Evolutionary conservation across 2,797 vertebrate genomes (phyloP).

Genomic region (Numenius phaeopus): DNA sequence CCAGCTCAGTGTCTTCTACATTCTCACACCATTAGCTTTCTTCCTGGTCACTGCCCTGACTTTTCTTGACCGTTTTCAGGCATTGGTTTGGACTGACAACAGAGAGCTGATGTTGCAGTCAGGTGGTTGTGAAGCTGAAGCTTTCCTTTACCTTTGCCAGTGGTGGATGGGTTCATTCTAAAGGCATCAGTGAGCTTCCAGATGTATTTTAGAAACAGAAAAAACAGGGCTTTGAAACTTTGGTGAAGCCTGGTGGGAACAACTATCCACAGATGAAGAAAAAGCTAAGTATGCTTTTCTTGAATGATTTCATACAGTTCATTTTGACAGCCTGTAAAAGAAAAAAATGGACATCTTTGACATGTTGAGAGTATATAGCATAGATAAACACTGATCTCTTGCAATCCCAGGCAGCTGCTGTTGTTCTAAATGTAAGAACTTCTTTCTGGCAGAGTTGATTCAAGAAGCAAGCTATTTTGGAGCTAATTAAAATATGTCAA

Average conservation of each 20-base stretch:
- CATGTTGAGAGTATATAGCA: neutral
- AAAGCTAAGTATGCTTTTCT: neutral
- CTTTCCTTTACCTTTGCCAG: neutral
- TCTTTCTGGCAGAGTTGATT: neutral
- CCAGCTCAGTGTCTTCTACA: neutral
- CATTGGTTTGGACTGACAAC: neutral
- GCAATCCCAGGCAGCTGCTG: neutral
- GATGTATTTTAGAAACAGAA: neutral
- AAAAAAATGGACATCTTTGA: neutral
- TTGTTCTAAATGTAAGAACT: neutral
- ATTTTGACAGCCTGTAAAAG: neutral
- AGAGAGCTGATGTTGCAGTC: neutral
- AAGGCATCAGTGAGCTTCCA: neutral
- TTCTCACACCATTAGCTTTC: neutral
- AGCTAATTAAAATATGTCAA: constrained; percentile 24
- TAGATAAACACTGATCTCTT: neutral
- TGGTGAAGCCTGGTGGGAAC: neutral
- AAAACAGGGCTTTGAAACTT: neutral
- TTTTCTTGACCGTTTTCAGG: neutral
- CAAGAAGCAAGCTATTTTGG: neutral
- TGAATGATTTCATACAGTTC: neutral
- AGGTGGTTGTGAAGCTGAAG: neutral
- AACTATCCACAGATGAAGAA: neutral
- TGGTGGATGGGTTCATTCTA: neutral
- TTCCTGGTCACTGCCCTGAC: neutral